Percentiles rank a stretch among this genome's conserved stretches.
Conservation (phyloP, 2,797 vertebrate genomes). For the Coccyzus lansbergi region DNA sequence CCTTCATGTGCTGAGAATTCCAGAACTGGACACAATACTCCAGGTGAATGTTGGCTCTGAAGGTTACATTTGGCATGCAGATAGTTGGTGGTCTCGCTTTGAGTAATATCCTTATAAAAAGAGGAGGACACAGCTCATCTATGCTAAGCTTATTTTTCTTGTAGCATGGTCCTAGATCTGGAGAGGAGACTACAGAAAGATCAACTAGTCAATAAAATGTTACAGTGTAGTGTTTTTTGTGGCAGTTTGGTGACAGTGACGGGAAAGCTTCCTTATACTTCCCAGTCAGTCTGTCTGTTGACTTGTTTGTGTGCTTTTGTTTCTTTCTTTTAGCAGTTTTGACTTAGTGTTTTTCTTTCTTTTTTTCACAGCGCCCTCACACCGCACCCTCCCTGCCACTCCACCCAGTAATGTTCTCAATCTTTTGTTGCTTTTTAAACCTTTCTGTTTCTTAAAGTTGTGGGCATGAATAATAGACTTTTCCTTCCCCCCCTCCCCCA, state of each 20-base stretch:
- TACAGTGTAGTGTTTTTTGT: not conserved
- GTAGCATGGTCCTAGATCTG: not conserved
- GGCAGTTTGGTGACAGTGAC: not conserved
- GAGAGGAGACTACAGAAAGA: not conserved
- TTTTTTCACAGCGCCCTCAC: not conserved
- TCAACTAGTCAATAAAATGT: not conserved
- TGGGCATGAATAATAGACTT: not conserved
- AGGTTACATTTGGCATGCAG: not conserved
- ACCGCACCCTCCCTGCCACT: not conserved
- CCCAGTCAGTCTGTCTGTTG: not conserved
- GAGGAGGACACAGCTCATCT: not conserved
- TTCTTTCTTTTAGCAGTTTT: not conserved
- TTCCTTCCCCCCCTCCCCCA: not conserved
- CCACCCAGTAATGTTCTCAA: not conserved
- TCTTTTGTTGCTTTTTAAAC: not conserved
- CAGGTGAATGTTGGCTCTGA: not conserved
- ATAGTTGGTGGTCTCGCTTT: not conserved
- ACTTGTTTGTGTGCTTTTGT: not conserved
- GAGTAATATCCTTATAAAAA: not conserved
- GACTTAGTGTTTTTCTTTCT: conserved; percentile 29
- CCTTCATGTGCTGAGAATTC: no score
- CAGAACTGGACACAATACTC: no score
- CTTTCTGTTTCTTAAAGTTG: not conserved
- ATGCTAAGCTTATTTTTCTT: not conserved
- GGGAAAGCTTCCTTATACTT: not conserved